Conservation (phyloP, 2,888 invertebrate species). For the Aelia acuminata region DNA sequence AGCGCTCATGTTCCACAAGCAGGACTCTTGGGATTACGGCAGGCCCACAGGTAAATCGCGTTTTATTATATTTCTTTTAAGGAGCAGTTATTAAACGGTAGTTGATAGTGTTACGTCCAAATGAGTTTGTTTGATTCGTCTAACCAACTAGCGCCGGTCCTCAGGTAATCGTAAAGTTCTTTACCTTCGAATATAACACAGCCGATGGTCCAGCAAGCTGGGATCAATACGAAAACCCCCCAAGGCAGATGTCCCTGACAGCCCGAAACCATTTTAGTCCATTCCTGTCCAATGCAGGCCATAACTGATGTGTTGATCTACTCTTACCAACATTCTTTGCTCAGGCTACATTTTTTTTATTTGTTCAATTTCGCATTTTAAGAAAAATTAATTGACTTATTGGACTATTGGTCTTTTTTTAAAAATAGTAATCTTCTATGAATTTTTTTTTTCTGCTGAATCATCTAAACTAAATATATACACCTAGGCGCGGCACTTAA, state of each 20-base stretch:
- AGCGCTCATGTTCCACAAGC: neutral
- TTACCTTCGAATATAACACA: neutral
- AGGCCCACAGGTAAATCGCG: neutral
- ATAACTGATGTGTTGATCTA: neutral
- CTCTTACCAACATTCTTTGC: neutral
- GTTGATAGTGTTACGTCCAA: no score
- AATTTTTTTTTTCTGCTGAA: neutral
- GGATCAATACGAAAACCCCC: conserved; percentile 8
- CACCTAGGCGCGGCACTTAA: no score
- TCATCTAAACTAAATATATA: no score
- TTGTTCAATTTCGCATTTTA: neutral
- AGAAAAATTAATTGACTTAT: neutral
- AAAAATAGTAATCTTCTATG: neutral
- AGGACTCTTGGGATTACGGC: conserved; percentile 12
- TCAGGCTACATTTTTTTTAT: neutral
- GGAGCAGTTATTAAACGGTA: neutral
- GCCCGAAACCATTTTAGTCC: conserved; percentile 1
- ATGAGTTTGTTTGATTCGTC: no score
- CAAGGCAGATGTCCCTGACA: conserved; percentile 19
- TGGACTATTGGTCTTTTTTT: neutral
- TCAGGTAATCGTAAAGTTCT: neutral
- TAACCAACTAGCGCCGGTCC: neutral
- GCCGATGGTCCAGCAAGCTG: neutral
- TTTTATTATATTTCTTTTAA: neutral
- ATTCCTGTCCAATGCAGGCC: neutral